phyloP scores from a whole-genome alignment of 2,113 vertebrate species.

The Phalacrocorax aristotelis region DNA sequence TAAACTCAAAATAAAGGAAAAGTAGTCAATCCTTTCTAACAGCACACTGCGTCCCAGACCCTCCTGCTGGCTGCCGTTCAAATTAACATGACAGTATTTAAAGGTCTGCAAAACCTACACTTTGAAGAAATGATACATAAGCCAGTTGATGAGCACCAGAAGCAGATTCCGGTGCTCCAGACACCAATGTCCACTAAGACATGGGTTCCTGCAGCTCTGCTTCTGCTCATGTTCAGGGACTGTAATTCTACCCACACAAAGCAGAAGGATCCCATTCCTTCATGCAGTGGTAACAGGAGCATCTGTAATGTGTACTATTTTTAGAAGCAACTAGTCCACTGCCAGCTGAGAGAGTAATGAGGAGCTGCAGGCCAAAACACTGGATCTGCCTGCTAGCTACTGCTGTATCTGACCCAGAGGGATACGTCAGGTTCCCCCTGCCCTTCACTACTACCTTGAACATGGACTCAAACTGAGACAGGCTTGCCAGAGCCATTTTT shows the following conservation, averaged over 20 bases:
- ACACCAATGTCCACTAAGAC: background rate
- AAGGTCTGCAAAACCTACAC: background rate
- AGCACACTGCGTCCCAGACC: background rate
- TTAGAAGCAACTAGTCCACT: background rate
- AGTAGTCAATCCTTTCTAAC: background rate
- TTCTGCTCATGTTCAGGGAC: background rate
- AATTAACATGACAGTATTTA: background rate
- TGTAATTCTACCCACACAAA: background rate
- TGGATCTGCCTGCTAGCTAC: background rate
- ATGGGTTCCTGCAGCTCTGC: background rate
- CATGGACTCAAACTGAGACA: background rate
- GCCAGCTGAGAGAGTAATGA: background rate
- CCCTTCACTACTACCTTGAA: background rate
- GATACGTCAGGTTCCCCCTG: background rate
- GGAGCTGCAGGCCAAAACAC: background rate
- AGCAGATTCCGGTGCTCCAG: background rate
- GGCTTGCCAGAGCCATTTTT: background rate
- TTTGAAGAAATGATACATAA: background rate
- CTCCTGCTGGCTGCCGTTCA: background rate
- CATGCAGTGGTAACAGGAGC: background rate
- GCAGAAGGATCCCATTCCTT: background rate
- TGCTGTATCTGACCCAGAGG: fast-evolving
- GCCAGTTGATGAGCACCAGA: background rate
- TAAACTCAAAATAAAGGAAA: background rate
- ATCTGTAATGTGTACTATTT: slow-evolving; percentile 23